Conservation (phyloP, 37 sponge, comb jelly and placozoan species). For the Ianthella basta region DNA sequence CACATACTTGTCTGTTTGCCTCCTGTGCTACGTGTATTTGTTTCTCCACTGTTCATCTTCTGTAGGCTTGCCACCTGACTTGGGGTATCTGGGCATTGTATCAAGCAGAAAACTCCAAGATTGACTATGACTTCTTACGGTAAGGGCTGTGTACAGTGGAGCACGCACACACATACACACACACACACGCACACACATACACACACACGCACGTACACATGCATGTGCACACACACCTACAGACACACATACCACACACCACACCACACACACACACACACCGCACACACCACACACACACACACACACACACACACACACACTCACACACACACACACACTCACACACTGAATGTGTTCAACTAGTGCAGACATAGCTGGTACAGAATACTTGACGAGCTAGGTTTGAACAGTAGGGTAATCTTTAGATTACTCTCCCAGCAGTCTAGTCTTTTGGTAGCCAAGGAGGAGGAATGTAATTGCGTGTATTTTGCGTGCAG, state of each 20-base stretch:
- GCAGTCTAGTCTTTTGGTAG: no score
- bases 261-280: background rate
- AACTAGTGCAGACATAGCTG: no score
- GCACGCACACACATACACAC: constrained; percentile 13
- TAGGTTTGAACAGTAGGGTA: no score
- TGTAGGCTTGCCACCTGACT: constrained; percentile 79
- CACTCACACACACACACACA: background rate
- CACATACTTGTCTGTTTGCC: no score
- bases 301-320: constrained; percentile 28
- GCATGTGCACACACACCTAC: constrained; percentile 5
- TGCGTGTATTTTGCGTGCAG: no score
- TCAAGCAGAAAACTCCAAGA: constrained; percentile 78
- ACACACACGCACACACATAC: constrained; percentile 29
- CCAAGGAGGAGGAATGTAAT: no score
- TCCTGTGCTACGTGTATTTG: background rate
- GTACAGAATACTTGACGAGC: no score
- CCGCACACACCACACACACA: constrained; percentile 34
- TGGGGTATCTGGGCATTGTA: constrained; percentile 91
- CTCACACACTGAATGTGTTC: no score
- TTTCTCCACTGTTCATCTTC: background rate
- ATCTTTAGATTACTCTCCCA: no score
- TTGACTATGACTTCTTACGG: constrained; percentile 88
- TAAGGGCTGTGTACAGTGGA: constrained; percentile 39
- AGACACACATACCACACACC: constrained; percentile 1
- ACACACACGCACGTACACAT: constrained; percentile 26